A percentile compares a stretch with the other conserved stretches of the same genome.
Conservation (phyloP, 2,113 vertebrate species). For the Takifugu bimaculatus region DNA sequence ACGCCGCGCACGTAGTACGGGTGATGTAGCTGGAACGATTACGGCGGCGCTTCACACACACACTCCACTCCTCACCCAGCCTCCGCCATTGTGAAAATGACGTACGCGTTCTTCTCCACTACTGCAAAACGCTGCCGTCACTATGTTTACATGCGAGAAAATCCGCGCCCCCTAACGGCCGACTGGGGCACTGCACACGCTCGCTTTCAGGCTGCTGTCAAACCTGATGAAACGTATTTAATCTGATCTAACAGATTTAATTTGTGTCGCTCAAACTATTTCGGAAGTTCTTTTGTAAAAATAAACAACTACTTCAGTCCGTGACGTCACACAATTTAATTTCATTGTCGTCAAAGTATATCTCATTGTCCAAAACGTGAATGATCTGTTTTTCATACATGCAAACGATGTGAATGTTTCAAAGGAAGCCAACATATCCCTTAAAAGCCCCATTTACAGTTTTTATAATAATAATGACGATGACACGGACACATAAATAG, state of each 20-base stretch:
- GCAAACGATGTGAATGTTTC: not conserved
- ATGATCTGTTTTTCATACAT: not conserved
- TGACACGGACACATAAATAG: too few species aligned
- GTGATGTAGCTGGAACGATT: conserved; percentile 59
- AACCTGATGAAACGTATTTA: too few species aligned
- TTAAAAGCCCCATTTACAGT: too few species aligned
- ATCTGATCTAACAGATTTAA: too few species aligned
- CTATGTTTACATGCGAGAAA: conserved; percentile 71
- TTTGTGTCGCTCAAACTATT: not conserved
- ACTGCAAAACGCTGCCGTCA: conserved; percentile 77
- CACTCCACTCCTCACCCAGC: conserved; percentile 75
- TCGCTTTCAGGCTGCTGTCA: not conserved
- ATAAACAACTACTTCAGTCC: too few species aligned
- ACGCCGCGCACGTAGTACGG: conserved; percentile 60
- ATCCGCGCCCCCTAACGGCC: conserved; percentile 63
- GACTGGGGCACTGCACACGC: not conserved
- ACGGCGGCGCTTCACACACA: conserved; percentile 68
- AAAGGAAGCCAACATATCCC: too few species aligned
- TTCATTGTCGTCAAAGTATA: too few species aligned
- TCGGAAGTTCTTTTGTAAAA: too few species aligned
- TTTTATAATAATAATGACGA: too few species aligned
- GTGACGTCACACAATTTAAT: too few species aligned
- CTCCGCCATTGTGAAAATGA: conserved; percentile 82
- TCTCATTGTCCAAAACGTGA: too few species aligned
- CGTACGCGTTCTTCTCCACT: conserved; percentile 77